Conservation (phyloP, 2,888 invertebrate species). For the Mythimna impura region DNA sequence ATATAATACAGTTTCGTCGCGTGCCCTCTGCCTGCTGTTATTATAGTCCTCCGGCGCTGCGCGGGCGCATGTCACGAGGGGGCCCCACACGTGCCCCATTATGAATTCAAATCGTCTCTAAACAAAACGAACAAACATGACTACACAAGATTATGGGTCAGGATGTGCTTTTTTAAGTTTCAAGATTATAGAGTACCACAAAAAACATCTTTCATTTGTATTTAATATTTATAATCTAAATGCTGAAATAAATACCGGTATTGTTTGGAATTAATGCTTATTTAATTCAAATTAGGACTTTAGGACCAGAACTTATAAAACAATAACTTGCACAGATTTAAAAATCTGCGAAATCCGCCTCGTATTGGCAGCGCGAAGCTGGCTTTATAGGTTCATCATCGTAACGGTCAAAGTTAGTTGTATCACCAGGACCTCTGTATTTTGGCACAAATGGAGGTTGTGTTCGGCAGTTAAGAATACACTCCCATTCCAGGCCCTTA, state of each 20-base stretch:
- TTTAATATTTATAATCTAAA: neutral
- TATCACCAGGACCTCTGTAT: conserved; percentile 91
- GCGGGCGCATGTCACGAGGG: conserved; percentile 80
- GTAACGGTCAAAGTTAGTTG: conserved; percentile 94
- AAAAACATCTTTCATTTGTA: neutral
- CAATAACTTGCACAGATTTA: conserved; percentile 60
- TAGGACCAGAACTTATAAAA: conserved; percentile 2
- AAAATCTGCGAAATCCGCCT: conserved; percentile 84
- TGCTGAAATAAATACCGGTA: neutral
- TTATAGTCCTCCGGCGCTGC: conserved; percentile 70
- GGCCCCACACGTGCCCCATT: conserved; percentile 84
- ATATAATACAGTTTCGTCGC: conserved; percentile 77
- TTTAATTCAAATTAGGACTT: conserved; percentile 35
- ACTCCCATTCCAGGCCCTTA: conserved; percentile 95
- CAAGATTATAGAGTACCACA: conserved; percentile 11
- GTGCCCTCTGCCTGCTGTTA: conserved; percentile 75
- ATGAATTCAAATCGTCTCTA: conserved; percentile 75
- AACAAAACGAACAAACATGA: conserved; percentile 74
- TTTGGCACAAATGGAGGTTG: conserved; percentile 92
- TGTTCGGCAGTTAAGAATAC: conserved; percentile 94
- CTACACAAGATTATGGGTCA: conserved; percentile 53
- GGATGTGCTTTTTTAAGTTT: conserved; percentile 47
- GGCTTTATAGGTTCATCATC: conserved; percentile 83
- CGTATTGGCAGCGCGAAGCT: conserved; percentile 79
- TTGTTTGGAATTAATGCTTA: conserved; percentile 11